phyloP scores from a whole-genome alignment of 1,140 invertebrate species.

The Carcinoscorpius rotundicauda region DNA sequence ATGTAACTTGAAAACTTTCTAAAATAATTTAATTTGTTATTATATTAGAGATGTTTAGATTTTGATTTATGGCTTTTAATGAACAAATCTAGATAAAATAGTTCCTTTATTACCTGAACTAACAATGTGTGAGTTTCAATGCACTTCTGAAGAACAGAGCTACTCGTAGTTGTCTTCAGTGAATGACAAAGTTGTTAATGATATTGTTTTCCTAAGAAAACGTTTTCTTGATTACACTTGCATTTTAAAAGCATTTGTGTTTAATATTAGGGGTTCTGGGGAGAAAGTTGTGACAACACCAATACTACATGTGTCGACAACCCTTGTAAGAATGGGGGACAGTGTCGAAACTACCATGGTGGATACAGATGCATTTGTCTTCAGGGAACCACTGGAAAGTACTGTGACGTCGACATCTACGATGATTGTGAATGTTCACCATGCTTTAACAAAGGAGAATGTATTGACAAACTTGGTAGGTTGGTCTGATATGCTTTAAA shows the following conservation, averaged over 20 bases:
- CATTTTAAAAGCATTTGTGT: too few species aligned
- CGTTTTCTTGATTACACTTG: constrained; percentile 14
- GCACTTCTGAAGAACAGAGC: too few species aligned
- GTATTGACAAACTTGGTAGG: constrained; percentile 50
- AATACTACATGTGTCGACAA: constrained; percentile 74
- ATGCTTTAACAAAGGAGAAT: constrained; percentile 65
- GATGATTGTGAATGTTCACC: constrained; percentile 72
- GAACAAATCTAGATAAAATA: too few species aligned
- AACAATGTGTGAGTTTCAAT: too few species aligned
- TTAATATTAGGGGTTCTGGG: constrained; percentile 41
- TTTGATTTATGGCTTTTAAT: too few species aligned
- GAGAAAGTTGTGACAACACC: constrained; percentile 44
- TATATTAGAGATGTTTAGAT: too few species aligned
- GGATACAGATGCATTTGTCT: constrained; percentile 60
- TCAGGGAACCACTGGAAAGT: constrained; percentile 49
- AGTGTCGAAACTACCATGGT: constrained; percentile 42
- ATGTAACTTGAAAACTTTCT: too few species aligned
- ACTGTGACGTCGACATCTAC: constrained; percentile 64
- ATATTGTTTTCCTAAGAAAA: too few species aligned
- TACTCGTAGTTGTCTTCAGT: too few species aligned
- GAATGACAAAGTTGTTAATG: too few species aligned
- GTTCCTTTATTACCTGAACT: too few species aligned
- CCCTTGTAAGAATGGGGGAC: constrained; percentile 27
- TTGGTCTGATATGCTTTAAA: background rate
- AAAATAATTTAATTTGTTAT: too few species aligned